Evolutionary conservation across 2,888 invertebrate genomes (phyloP).

Genomic region (Drosophila aldrichi): DNA sequence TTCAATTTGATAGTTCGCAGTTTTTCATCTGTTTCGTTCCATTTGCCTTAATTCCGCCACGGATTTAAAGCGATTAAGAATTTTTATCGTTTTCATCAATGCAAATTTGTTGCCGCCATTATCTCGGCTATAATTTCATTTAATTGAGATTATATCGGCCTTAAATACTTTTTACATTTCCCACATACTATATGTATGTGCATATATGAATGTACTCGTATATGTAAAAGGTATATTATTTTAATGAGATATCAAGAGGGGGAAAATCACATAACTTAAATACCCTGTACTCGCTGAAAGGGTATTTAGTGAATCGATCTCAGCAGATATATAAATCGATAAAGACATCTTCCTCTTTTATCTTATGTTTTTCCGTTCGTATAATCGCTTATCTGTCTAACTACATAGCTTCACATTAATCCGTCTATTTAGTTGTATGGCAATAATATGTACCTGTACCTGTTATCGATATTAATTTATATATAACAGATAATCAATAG

Average conservation of each 20-base stretch:
- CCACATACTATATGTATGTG: slow-evolving; percentile 22
- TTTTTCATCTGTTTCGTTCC: background rate
- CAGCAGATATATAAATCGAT: no score
- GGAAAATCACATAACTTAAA: background rate
- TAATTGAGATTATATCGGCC: slow-evolving; percentile 29
- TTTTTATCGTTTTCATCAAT: background rate
- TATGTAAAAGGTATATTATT: background rate
- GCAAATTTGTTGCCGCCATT: background rate
- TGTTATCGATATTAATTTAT: no score
- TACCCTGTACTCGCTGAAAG: background rate
- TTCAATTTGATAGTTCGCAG: slow-evolving; percentile 1
- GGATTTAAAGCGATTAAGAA: slow-evolving; percentile 8
- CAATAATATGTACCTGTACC: no score
- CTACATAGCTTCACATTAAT: no score
- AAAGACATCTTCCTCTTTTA: no score
- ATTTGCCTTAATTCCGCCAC: background rate
- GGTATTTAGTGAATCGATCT: background rate
- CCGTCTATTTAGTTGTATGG: no score
- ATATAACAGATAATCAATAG: no score
- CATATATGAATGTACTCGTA: background rate
- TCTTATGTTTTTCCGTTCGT: no score
- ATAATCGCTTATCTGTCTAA: no score
- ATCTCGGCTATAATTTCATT: background rate
- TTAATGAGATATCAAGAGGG: background rate
- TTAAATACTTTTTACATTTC: slow-evolving; percentile 44